These are phyloP conservation scores for Lissocephala sabroskyi DNA, from an alignment of 2,888 invertebrate genomes.

Conservation along the genomic window DNA sequence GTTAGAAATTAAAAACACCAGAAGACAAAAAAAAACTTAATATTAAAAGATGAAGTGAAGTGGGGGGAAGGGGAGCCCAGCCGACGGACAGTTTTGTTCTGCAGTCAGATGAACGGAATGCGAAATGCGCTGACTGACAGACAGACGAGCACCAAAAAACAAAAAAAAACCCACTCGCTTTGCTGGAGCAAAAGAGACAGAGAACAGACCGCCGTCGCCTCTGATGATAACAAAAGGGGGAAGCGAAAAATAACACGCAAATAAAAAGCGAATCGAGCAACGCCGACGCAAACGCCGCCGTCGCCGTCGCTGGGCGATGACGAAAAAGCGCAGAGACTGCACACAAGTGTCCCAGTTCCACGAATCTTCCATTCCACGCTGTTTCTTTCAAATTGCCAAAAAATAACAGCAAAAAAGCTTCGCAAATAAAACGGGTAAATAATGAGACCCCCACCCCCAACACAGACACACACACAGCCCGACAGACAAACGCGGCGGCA, in stretches of 20 bases:
- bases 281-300: too few species aligned
- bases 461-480: not conserved
- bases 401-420: not conserved
- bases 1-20: slow-evolving; percentile 1
- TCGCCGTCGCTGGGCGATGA: too few species aligned
- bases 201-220: slow-evolving; percentile 9
- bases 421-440: slow-evolving; percentile 5
- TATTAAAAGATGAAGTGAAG: not conserved
- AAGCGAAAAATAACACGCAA: slow-evolving; percentile 7
- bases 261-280: slow-evolving; percentile 9
- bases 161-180: not conserved
- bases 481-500: not conserved
- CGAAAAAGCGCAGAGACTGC: slow-evolving; percentile 51
- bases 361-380: slow-evolving; percentile 66
- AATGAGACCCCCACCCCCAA: not conserved
- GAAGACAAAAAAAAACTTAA: slow-evolving; percentile 8
- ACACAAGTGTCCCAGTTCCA: slow-evolving; percentile 72
- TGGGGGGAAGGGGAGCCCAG: not conserved
- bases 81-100: too few species aligned
- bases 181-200: not conserved
- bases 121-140: not conserved
- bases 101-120: too few species aligned
- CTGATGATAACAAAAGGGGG: slow-evolving; percentile 4
- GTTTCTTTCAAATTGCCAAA: slow-evolving; percentile 35
- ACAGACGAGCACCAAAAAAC: not conserved